Evolutionary conservation across 1,140 invertebrate genomes (phyloP).

Genomic region (Melitaea cinxia): DNA sequence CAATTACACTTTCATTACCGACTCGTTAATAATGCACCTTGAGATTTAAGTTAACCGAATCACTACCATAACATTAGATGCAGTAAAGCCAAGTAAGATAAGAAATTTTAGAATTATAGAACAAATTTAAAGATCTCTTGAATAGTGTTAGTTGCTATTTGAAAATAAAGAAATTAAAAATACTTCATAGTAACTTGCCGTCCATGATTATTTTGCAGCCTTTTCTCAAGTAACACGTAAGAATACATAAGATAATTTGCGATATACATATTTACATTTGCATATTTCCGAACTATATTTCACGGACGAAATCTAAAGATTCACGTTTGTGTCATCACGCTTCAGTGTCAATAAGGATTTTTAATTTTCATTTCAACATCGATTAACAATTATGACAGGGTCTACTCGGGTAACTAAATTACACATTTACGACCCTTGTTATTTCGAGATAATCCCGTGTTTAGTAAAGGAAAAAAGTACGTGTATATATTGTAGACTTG

Average conservation of each 20-base stretch:
- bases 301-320: neutral
- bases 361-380: neutral
- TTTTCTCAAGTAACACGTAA: constrained; percentile 42
- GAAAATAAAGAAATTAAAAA: constrained; percentile 31
- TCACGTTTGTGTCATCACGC: constrained; percentile 21
- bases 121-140: constrained; percentile 11
- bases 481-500: neutral
- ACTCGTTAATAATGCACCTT: constrained; percentile 70
- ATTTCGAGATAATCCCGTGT: neutral
- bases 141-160: constrained; percentile 23
- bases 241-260: constrained; percentile 42
- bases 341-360: neutral
- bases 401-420: no score
- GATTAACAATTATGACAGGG: no score
- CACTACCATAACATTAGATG: neutral
- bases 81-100: constrained; percentile 20
- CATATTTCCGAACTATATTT: constrained; percentile 40
- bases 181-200: constrained; percentile 59
- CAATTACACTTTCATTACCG: constrained; percentile 46
- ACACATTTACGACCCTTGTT: neutral
- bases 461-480: neutral
- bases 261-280: constrained; percentile 49
- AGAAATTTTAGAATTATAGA: constrained; percentile 13
- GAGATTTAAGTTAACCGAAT: constrained; percentile 40
- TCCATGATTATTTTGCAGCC: constrained; percentile 61